These are phyloP conservation scores for Drosophila sulfurigaster DNA, from an alignment of 1,140 invertebrate genomes.

Conservation along the genomic window DNA sequence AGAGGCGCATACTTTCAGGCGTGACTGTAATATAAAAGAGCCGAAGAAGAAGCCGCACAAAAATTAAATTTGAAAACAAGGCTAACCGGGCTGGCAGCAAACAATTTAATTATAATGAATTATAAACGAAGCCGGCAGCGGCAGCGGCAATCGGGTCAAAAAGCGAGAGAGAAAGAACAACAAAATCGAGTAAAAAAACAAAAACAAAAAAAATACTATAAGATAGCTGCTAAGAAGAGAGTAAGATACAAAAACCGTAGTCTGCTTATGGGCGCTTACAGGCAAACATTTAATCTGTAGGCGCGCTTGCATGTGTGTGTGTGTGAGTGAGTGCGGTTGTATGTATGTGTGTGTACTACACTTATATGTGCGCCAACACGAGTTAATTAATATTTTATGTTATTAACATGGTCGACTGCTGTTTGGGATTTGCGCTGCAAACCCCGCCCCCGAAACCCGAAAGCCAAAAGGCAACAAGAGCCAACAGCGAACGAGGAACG, in stretches of 20 bases:
- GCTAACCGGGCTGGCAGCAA: conserved; percentile 52
- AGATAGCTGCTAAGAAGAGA: conserved; percentile 26
- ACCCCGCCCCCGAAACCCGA: conserved; percentile 4
- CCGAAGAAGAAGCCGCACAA: conserved; percentile 51
- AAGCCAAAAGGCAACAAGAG: conserved; percentile 2
- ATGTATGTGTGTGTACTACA: conserved; percentile 15
- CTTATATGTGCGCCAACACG: conserved; percentile 35
- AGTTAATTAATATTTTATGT: conserved; percentile 83
- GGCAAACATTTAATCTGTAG: conserved; percentile 29
- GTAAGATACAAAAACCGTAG: conserved; percentile 59
- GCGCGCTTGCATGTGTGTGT: background rate
- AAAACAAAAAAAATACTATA: conserved; percentile 2
- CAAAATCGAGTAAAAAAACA: conserved; percentile 26
- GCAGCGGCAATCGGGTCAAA: conserved; percentile 44
- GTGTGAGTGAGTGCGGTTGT: conserved; percentile 13
- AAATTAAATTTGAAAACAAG: conserved; percentile 64
- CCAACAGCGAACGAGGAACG: background rate
- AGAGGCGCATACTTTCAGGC: conserved; percentile 44
- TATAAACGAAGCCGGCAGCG: conserved; percentile 67
- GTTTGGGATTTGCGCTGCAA: conserved; percentile 38
- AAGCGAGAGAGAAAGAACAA: conserved; percentile 26
- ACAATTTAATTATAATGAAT: conserved; percentile 83
- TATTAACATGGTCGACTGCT: conserved; percentile 66
- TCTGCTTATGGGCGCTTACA: conserved; percentile 38
- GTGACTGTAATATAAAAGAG: conserved; percentile 37